phyloP scores from a whole-genome alignment of 2,113 vertebrate genomes.

The Erpornis zantholeuca region DNA sequence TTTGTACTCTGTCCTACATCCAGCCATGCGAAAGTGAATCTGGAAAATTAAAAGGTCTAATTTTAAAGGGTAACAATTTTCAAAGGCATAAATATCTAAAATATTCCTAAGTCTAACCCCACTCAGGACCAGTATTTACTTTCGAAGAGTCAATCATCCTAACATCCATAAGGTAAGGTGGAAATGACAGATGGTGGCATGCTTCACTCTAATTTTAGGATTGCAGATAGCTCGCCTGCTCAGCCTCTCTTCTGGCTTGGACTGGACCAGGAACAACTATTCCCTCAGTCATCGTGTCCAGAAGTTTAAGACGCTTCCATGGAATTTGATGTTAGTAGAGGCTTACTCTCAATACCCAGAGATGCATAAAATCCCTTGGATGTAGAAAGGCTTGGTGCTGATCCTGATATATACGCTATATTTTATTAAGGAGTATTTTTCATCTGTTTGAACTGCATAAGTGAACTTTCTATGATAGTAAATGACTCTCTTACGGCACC shows the following conservation, averaged over 20 bases:
- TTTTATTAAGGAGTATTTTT: constrained; percentile 30
- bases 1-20: neutral
- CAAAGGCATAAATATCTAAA: neutral
- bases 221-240: neutral
- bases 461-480: constrained; percentile 31
- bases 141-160: neutral
- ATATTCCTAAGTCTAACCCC: neutral
- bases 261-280: neutral
- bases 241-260: neutral
- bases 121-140: neutral
- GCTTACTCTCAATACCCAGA: neutral
- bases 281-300: neutral
- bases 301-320: neutral
- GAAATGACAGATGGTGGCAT: constrained; percentile 11
- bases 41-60: neutral
- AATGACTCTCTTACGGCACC: constrained; percentile 38
- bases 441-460: constrained; percentile 39
- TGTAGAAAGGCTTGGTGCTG: neutral
- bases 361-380: neutral
- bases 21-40: neutral
- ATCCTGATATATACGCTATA: neutral
- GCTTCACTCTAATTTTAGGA: constrained; percentile 18
- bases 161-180: neutral
- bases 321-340: neutral
- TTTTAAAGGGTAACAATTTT: neutral